Base-by-base conservation (phyloP, 2,797 vertebrate genomes). In the Chromis chromis region DNA sequence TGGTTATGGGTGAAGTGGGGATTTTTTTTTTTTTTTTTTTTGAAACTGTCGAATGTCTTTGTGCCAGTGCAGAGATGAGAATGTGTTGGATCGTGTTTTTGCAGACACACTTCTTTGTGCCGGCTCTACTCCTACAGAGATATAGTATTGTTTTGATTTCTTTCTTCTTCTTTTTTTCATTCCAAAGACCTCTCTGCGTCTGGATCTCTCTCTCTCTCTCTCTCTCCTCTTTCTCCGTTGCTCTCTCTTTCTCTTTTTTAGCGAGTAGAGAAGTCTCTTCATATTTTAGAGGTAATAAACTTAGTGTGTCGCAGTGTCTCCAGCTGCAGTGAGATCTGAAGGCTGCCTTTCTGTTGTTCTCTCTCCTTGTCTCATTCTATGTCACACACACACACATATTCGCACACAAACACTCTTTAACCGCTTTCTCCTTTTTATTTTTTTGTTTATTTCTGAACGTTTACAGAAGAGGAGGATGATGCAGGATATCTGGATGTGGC, bases 401-500 rank as follows among this genome's bases (percentile, higher is more conserved):
- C 31, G 42, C 57, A 55, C 44, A 59, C 27, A 11, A 39, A n/a
- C 33, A 36, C 48, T 62, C 64, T 36, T 67, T 44, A 76, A 82
- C 79, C 50, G 28, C 33, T 36, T 19, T 65, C 49, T 60, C 42
- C 33, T 36, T n/a, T 69, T n/a, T 65, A 62, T 17, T 24, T 57
- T 1, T 49, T 14, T 17, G 65, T 61, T 31, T 53, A 3, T 83
- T 50, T 65, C 12, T 86, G 36, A 58, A 52, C 70, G 33, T 78
- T 40, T 85, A 60, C 88, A 94, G 95, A 94, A 67, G 94, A 94
- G 70, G 94, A 95, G 70, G 94, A 95, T 71, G 94, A 95, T 75
- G 93, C 93, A 21, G 94, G 94, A 1, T 95, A 94, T 87, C 89
- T 95, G 90, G 94, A 95, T 74, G 93, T 95, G 65, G 91, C 91